A percentile compares a stretch with the other conserved stretches of the same genome.
These are phyloP conservation scores for Folsomia candida DNA, from an alignment of 2,888 invertebrate genomes.

Conservation along the genomic window DNA sequence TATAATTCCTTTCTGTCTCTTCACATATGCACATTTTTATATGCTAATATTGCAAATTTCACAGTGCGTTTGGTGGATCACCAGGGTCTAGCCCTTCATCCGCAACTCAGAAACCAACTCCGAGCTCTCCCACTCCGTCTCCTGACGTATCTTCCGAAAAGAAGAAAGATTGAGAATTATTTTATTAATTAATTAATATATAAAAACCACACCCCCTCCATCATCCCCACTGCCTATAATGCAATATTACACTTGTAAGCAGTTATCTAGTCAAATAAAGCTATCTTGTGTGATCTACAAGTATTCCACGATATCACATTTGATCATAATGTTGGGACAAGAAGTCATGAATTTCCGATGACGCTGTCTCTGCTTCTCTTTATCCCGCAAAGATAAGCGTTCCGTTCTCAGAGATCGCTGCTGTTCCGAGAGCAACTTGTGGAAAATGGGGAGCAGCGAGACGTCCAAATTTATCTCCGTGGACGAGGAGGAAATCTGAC, in stretches of 20 bases:
- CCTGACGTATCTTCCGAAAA: background rate
- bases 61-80: background rate
- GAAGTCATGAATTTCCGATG: constrained; percentile 64
- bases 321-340: constrained; percentile 90
- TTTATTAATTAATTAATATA: too few relatives aligned
- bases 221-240: too few relatives aligned
- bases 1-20: background rate
- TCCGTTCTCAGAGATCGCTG: constrained; percentile 33
- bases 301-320: constrained; percentile 92
- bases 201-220: background rate
- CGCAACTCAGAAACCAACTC: background rate
- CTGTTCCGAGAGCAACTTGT: constrained; percentile 59
- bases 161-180: background rate
- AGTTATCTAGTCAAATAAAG: background rate
- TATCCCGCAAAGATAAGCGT: constrained; percentile 16
- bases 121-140: too few relatives aligned
- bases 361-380: background rate
- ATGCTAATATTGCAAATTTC: background rate
- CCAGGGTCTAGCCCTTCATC: background rate
- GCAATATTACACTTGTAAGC: too few relatives aligned
- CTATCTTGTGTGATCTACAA: too few relatives aligned
- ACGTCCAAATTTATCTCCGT: constrained; percentile 63
- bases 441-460: constrained; percentile 85
- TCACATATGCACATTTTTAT: background rate
- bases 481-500: background rate